Conservation (phyloP, 2,113 vertebrate genomes). For the Oreochromis spilurus region DNA sequence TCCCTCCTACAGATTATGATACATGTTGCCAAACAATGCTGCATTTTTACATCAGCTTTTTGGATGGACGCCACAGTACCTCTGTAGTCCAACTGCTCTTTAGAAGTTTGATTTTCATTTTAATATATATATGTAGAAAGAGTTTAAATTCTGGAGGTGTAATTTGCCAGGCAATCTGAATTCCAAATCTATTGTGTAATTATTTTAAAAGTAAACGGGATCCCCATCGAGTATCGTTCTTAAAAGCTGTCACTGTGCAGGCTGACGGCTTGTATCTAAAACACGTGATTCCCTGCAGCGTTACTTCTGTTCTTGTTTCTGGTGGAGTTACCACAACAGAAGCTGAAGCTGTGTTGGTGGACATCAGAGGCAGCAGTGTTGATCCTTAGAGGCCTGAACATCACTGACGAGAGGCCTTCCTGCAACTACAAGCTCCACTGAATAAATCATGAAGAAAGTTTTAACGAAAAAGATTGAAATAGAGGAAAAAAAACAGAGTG, state of each 20-base stretch:
- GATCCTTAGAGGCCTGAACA: constrained; percentile 23
- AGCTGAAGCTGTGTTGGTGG: constrained; percentile 1
- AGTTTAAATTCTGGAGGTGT: neutral
- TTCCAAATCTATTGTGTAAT: neutral
- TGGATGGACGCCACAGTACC: neutral
- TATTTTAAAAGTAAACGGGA: neutral
- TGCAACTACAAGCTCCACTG: constrained; percentile 31
- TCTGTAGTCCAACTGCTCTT: neutral
- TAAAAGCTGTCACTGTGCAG: neutral
- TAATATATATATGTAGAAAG: neutral
- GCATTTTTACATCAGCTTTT: constrained; percentile 45
- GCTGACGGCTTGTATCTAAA: neutral
- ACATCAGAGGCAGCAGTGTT: constrained; percentile 25
- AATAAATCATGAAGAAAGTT: constrained; percentile 68
- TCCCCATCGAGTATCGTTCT: neutral
- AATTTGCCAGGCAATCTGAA: neutral
- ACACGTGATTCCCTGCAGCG: neutral
- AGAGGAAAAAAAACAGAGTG: neutral
- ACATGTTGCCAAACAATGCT: constrained; percentile 53
- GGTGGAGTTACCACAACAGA: constrained; percentile 1
- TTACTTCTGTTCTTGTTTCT: constrained; percentile 1
- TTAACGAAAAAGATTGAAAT: constrained; percentile 24
- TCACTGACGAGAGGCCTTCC: constrained; percentile 13
- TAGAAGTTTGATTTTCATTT: neutral
- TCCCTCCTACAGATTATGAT: constrained; percentile 46